These are phyloP conservation scores for Micrasema minimum DNA, from an alignment of 1,140 invertebrate genomes.

Conservation along the genomic window DNA sequence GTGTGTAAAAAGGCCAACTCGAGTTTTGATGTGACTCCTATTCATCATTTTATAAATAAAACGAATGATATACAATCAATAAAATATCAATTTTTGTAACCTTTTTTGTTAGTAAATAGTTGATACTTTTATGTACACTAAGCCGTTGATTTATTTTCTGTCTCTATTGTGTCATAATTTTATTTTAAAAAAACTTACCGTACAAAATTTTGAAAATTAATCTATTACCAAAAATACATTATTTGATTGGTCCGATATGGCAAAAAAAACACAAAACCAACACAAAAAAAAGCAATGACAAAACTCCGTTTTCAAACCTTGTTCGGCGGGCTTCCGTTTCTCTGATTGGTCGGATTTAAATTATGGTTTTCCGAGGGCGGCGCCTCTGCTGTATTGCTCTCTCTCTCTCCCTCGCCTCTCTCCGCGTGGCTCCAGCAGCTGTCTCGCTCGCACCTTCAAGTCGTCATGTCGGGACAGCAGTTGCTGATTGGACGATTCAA, in stretches of 20 bases:
- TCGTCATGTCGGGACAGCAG: constrained; percentile 83
- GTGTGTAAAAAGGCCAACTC: too few relatives aligned
- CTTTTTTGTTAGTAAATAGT: too few relatives aligned
- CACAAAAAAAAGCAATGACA: constrained; percentile 18
- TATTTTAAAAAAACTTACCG: neutral
- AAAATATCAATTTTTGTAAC: too few relatives aligned
- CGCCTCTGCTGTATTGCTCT: constrained; percentile 61
- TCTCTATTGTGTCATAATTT: too few relatives aligned
- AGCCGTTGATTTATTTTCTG: too few relatives aligned
- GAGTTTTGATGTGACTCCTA: too few relatives aligned
- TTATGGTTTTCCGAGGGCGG: constrained; percentile 17
- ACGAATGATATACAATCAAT: too few relatives aligned
- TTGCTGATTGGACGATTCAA: constrained; percentile 66
- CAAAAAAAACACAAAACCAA: constrained; percentile 5
- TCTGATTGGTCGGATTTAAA: constrained; percentile 38
- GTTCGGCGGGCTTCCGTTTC: constrained; percentile 41
- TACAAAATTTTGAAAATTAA: neutral
- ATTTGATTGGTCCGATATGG: neutral
- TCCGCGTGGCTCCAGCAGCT: constrained; percentile 89
- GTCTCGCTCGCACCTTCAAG: constrained; percentile 89
- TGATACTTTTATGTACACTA: too few relatives aligned
- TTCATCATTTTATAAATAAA: too few relatives aligned
- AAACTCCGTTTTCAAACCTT: constrained; percentile 47
- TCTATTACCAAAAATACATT: neutral
- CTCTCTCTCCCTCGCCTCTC: constrained; percentile 73